These are phyloP conservation scores for Xiphorhynchus elegans DNA, from an alignment of 2,113 vertebrate genomes.

Conservation along the genomic window DNA sequence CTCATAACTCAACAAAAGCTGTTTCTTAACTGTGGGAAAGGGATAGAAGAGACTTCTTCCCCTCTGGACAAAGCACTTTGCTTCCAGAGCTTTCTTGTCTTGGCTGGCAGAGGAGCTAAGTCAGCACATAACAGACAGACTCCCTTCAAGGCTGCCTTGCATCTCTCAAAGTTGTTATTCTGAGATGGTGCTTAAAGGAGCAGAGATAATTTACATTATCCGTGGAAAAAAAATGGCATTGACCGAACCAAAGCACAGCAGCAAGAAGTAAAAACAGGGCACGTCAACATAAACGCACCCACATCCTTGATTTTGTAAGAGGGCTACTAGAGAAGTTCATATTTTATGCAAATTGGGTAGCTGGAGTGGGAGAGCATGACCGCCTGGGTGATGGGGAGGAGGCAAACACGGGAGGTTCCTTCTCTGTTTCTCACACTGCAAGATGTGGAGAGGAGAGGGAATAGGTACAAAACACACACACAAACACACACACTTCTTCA, in stretches of 20 bases:
- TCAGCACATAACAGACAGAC: conserved; percentile 15
- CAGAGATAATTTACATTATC: background rate
- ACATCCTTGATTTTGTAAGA: background rate
- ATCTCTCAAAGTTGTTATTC: background rate
- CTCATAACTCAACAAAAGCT: conserved; percentile 1
- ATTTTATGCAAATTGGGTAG: background rate
- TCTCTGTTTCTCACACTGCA: background rate
- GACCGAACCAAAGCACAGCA: background rate
- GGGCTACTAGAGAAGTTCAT: background rate
- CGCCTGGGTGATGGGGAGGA: background rate
- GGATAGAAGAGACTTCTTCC: conserved; percentile 4
- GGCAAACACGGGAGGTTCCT: background rate
- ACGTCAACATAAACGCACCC: background rate
- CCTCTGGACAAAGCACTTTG: conserved; percentile 12
- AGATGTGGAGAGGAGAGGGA: background rate
- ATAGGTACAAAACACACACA: background rate
- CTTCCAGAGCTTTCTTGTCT: background rate
- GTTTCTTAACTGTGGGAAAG: conserved; percentile 25
- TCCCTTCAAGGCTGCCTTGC: background rate
- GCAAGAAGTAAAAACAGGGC: background rate
- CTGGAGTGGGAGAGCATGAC: background rate
- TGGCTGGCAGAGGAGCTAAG: conserved; percentile 26
- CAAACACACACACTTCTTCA: background rate
- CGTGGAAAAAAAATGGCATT: background rate
- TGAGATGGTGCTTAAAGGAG: background rate